These are phyloP conservation scores for Arnoldichthys spilopterus DNA, from an alignment of 2,797 vertebrate species.

Conservation along the genomic window DNA sequence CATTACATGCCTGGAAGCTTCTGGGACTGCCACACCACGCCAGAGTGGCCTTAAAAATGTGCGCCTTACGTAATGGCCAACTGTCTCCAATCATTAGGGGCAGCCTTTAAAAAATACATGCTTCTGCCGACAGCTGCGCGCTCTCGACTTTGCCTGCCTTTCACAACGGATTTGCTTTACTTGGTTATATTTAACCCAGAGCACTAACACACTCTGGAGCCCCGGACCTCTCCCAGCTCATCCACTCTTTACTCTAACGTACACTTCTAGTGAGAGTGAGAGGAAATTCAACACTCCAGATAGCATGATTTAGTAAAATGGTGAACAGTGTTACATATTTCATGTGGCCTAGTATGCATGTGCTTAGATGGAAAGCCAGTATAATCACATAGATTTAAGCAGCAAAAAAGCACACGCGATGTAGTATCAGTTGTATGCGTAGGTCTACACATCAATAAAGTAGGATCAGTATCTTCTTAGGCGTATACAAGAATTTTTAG, in stretches of 20 bases:
- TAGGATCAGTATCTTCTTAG: not conserved
- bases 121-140: constrained; percentile 81
- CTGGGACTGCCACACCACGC: constrained; percentile 69
- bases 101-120: constrained; percentile 83
- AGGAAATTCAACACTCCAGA: not conserved
- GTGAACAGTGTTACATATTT: not conserved
- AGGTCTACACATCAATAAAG: not conserved
- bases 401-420: not conserved
- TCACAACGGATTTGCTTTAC: constrained; percentile 81
- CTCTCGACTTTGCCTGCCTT: constrained; percentile 82
- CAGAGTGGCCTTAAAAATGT: constrained; percentile 80
- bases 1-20: constrained; percentile 73
- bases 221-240: constrained; percentile 35
- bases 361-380: not conserved
- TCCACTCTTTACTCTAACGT: constrained; percentile 36
- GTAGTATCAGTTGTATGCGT: not conserved
- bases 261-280: not conserved
- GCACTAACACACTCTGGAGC: constrained; percentile 61
- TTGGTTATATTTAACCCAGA: constrained; percentile 71
- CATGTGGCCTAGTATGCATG: no score
- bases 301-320: not conserved
- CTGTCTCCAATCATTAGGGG: constrained; percentile 85
- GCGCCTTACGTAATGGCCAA: constrained; percentile 83
- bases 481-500: not conserved
- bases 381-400: not conserved